A percentile compares a stretch with the other conserved stretches of the same genome.
phyloP scores from a whole-genome alignment of 2,888 invertebrate genomes.

The Entomobrya multifasciata region DNA sequence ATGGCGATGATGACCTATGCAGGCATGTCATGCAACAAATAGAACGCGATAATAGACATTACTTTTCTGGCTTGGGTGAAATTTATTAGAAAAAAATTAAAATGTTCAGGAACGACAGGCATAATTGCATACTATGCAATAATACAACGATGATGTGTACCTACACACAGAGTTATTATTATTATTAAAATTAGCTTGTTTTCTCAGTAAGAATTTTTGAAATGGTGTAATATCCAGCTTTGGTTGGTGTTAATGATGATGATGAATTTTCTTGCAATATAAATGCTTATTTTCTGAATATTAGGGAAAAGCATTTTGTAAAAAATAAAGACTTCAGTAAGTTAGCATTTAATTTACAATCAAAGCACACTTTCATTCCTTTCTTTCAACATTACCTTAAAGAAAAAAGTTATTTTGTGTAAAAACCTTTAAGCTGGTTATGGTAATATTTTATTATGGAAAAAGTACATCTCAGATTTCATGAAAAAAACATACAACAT shows the following conservation, averaged over 20 bases:
- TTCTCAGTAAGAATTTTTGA: conserved; percentile 4
- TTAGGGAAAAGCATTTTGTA: neutral
- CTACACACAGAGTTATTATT: neutral
- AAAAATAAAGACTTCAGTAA: neutral
- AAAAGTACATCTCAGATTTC: conserved; percentile 52
- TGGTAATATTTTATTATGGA: conserved; percentile 40
- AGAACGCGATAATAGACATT: neutral
- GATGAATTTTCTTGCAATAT: neutral
- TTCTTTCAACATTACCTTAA: neutral
- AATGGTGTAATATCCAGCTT: conserved; percentile 18
- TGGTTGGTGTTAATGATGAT: neutral
- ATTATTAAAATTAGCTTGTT: conserved; percentile 13
- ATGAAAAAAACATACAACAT: conserved; percentile 16
- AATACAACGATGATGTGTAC: neutral
- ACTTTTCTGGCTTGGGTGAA: neutral
- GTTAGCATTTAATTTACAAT: conserved; percentile 4
- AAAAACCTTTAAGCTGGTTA: conserved; percentile 44
- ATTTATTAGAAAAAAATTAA: conserved; percentile 42
- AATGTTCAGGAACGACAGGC: conserved; percentile 38
- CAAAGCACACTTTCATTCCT: conserved; percentile 28
- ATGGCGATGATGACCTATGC: neutral
- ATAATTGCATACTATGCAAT: conserved; percentile 32
- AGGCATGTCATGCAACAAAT: conserved; percentile 19
- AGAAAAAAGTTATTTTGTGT: neutral
- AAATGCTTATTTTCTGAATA: neutral